Base-by-base conservation (phyloP, 2,113 vertebrate genomes). In the Calyptomena viridis region DNA sequence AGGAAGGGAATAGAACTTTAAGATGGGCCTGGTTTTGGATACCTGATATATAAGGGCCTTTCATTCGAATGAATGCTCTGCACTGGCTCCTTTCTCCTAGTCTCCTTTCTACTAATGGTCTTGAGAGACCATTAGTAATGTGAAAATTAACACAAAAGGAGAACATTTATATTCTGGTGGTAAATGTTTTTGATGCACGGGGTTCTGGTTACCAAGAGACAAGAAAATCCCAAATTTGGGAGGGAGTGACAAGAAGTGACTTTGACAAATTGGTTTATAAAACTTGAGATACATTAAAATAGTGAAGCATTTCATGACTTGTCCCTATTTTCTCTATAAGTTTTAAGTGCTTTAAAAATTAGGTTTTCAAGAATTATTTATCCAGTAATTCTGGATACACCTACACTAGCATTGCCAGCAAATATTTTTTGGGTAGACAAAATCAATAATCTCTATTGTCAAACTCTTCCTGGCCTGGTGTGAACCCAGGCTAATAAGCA, bases 131-230 rank as follows among this genome's bases (percentile, higher is more conserved):
- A 30, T 18, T 28, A 35, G 6, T 40, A 60, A 56, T 30, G 3
- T 9, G 4, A 76, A 78, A 79, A 76, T 7, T n/a, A n/a, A n/a
- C n/a, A n/a, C n/a, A 40, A 40, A 40, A 67, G 14, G 23, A 55
- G 37, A 74, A 46, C 3, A 16, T 40, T 24, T 83, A 11, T 74
- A 7, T 87, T 74, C 14, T 42, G 6, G 30, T 53, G 11, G 31
- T 24, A 81, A 81, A 49, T 24, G 1, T 31, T 5, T 2, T 56
- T 67, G 31, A 80, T 46, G 6, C 4, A 68, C 21, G 35, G 2
- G 1, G 1, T 68, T 72, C n/a, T 79, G 6, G 8, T 27, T 68
- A 50, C 4, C 33, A n/a, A 42, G 2, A 1, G 14, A 3, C 9
- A 93, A 63, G 14, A 71, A 74, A 55, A 55, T 39, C 16, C 73